Evolutionary conservation across 2,113 vertebrate species (phyloP).

Genomic region (Rhadina sibilatrix): DNA sequence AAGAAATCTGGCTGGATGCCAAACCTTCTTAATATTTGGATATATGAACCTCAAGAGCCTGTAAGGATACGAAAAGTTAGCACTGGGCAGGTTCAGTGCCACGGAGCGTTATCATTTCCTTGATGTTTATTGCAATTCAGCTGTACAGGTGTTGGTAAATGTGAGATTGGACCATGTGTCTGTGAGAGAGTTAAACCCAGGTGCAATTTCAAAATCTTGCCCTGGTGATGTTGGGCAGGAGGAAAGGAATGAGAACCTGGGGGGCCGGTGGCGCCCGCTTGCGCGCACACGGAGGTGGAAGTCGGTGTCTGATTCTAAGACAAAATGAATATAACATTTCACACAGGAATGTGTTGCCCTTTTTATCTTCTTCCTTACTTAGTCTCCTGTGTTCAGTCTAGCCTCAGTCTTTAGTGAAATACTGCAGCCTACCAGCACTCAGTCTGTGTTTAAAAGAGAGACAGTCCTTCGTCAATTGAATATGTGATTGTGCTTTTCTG

Average conservation of each 20-base stretch:
- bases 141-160: not conserved
- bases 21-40: not conserved
- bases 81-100: not conserved
- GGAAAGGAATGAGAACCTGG: accelerated
- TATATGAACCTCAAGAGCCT: not conserved
- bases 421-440: not conserved
- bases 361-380: constrained; percentile 10
- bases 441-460: not conserved
- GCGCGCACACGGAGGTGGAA: accelerated
- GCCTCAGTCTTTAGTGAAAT: not conserved
- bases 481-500: not conserved
- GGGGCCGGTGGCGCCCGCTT: accelerated
- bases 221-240: not conserved
- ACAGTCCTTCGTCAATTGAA: not conserved
- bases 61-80: not conserved
- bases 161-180: not conserved
- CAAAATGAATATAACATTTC: not conserved
- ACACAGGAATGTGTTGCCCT: not conserved
- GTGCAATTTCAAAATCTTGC: not conserved
- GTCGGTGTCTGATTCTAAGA: not conserved
- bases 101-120: not conserved
- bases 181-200: not conserved
- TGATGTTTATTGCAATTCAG: not conserved
- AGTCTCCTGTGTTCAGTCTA: not conserved
- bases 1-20: not conserved